These are phyloP conservation scores for Agrypnia vestita DNA, from an alignment of 1,140 invertebrate genomes.

Conservation along the genomic window DNA sequence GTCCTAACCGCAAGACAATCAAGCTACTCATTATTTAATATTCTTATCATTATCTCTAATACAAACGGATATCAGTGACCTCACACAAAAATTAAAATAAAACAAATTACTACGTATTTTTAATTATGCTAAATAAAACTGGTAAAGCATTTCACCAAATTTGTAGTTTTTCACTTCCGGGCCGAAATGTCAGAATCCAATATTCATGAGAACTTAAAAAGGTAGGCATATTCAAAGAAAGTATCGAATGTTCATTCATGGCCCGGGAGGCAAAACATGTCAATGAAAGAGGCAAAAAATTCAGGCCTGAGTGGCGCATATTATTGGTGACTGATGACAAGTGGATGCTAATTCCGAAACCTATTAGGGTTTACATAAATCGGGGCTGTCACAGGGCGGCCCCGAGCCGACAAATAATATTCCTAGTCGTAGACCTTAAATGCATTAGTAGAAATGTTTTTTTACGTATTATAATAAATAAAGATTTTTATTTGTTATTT, in stretches of 20 bases:
- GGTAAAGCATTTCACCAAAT: too few relatives aligned
- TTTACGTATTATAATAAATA: too few relatives aligned
- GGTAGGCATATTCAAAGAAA: background rate
- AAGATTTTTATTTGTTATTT: too few relatives aligned
- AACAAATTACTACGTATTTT: too few relatives aligned
- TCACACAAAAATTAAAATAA: too few relatives aligned
- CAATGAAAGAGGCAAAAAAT: constrained; percentile 3
- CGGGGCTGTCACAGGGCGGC: constrained; percentile 12
- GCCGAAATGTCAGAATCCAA: constrained; percentile 2
- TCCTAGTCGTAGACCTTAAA: background rate
- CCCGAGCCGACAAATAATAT: background rate
- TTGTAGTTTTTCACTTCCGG: too few relatives aligned
- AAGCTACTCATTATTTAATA: too few relatives aligned
- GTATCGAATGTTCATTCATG: constrained; percentile 26
- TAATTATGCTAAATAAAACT: too few relatives aligned
- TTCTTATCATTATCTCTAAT: too few relatives aligned
- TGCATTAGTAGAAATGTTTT: too few relatives aligned
- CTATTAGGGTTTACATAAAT: constrained; percentile 58
- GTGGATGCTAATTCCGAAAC: constrained; percentile 49
- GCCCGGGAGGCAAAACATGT: constrained; percentile 23
- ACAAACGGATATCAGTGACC: too few relatives aligned
- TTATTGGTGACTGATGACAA: constrained; percentile 17
- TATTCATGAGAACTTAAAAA: constrained; percentile 18
- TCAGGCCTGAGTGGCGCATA: background rate
- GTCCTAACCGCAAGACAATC: too few relatives aligned